Evolutionary conservation across 2,797 vertebrate genomes (phyloP).

Genomic region (Pseudochirops corinnae): DNA sequence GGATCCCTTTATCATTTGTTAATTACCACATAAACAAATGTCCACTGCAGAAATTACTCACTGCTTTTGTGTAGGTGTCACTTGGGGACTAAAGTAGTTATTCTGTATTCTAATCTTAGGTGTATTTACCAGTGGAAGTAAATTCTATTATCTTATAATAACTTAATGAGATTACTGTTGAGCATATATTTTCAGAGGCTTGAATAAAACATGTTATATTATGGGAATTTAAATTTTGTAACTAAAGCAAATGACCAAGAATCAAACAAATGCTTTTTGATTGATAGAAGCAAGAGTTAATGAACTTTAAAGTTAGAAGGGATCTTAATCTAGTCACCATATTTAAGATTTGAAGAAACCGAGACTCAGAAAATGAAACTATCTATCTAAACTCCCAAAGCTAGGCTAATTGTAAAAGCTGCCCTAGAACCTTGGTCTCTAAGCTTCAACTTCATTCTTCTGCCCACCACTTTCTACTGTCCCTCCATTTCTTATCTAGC

Average conservation of each 20-base stretch:
- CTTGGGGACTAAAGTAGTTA: neutral
- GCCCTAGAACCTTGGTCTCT: neutral
- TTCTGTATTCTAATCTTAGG: neutral
- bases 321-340: neutral
- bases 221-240: neutral
- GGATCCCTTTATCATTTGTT: neutral
- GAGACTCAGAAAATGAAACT: neutral
- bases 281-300: neutral
- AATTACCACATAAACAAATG: neutral
- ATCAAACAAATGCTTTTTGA: neutral
- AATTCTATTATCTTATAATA: neutral
- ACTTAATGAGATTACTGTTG: neutral
- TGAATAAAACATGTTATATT: neutral
- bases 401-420: neutral
- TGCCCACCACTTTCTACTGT: neutral
- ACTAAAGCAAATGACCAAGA: neutral
- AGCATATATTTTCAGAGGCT: neutral
- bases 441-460: neutral
- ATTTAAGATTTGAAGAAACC: neutral
- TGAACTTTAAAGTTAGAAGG: neutral
- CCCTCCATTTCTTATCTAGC: neutral
- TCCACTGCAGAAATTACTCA: neutral
- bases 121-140: neutral
- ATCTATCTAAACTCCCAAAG: neutral
- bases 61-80: neutral